phyloP scores from a whole-genome alignment of 2,888 invertebrate genomes.

The Amphipyra berbera region DNA sequence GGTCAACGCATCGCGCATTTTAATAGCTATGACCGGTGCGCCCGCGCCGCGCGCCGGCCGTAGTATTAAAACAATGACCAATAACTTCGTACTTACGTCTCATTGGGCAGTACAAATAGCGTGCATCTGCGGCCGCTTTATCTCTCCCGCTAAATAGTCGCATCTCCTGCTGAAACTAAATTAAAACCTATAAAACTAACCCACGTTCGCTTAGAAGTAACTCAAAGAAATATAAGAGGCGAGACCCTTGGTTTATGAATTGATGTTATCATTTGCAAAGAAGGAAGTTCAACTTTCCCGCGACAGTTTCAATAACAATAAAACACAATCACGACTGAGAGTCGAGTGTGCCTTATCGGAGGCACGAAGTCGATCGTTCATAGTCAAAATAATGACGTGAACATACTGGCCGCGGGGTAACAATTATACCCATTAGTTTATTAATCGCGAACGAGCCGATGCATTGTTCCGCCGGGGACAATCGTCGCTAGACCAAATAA shows the following conservation, averaged over 20 bases:
- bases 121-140: conserved; percentile 64
- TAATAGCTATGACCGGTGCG: conserved; percentile 77
- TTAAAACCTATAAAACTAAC: conserved; percentile 25
- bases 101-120: conserved; percentile 72
- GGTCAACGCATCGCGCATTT: conserved; percentile 79
- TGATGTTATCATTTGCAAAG: conserved; percentile 67
- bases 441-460: conserved; percentile 78
- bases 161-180: conserved; percentile 47
- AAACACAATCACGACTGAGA: conserved; percentile 69
- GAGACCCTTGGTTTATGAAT: conserved; percentile 28
- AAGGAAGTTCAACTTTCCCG: conserved; percentile 76
- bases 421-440: conserved; percentile 86
- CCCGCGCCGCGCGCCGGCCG: conserved; percentile 71
- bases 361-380: conserved; percentile 82
- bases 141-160: conserved; percentile 61
- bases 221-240: conserved; percentile 8
- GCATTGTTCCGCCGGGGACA: conserved; percentile 86
- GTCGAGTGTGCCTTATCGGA: conserved; percentile 83
- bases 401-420: conserved; percentile 68
- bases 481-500: conserved; percentile 88
- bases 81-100: conserved; percentile 84
- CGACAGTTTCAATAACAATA: conserved; percentile 79
- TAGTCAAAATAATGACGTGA: conserved; percentile 86
- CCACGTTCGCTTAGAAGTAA: conserved; percentile 9
- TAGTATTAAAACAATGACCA: conserved; percentile 87